Base-by-base conservation (phyloP, 1,140 invertebrate genomes). In the Zaprionus ornatus region DNA sequence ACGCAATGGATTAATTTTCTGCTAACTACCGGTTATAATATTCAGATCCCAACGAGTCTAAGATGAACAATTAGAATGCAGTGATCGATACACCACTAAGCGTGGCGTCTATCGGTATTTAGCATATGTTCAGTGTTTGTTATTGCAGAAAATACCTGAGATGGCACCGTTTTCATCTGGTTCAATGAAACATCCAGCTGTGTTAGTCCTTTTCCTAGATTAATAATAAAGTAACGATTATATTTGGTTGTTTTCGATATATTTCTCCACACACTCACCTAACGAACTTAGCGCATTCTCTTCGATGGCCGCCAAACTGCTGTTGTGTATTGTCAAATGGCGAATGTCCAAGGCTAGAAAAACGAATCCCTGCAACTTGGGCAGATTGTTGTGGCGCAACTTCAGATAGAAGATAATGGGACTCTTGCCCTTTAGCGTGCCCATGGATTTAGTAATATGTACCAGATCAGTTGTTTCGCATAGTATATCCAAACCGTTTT, bases 271-370 rank as follows among this genome's bases (percentile, higher is more conserved):
- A 6, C 13, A 74, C 93, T 94, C 93, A 97, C 96, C 96, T 82
- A 97, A 95, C 21, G 97, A 97, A 87, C 96, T 97, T 9, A 98
- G 93, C 0, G 97, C 97, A 12, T 96, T 95, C 91, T 97, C 96
- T 90, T 97, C 97, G 54, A 98, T 95, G n/a, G 97, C 96, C 5
- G 96, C 96, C 69, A 98, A 93, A 82, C 96, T 97, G 91, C 96
- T 97, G 91, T 97, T 97, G 81, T 97, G 96, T 17, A 98, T 97
- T 27, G 97, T 97, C 10, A 98, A 94, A 85, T 98, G 97, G 74
- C 96, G 95, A 72, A 98, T 97, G 82, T 97, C 96, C 77, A 98
- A 93, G 7, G 97, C 97, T n/a, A 97, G 94, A 91, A 98, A 97
- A 37, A 98, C 95, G 90, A 96, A 97, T 10, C 96, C 95, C 48